Base-by-base conservation (phyloP, 2,797 vertebrate species). In the Anguilla pacifica region DNA sequence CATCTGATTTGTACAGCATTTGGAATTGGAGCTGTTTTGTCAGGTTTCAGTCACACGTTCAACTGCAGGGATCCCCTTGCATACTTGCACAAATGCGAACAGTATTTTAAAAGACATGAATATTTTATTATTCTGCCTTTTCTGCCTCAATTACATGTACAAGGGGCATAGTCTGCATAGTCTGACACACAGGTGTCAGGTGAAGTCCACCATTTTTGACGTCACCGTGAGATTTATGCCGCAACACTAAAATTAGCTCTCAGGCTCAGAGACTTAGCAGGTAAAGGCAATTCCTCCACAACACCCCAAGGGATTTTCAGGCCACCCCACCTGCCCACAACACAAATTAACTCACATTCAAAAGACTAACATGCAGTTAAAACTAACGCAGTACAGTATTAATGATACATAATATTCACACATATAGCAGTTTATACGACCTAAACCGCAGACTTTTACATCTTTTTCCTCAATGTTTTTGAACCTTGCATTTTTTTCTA, bases 401-500 rank as follows among this genome's bases (percentile, higher is more conserved):
- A 46, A 55, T 43, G n/a, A 86, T 25, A 49, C 35, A 2, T 39
- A 51, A 70, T 82, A 88, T 15, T 86, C 22, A 49, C 77, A 74
- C n/a, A n/a, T 85, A 49, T 59, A 49, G 35, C 74, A 55, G 53
- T 4, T 77, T 83, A 87, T 72, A 55, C 53, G 49, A 74, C 85
- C 25, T 85, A n/a, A 49, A 88, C 13, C 83, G 61, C 46, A 85
- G 67, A 74, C 67, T 85, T 87, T 77, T 67, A 83, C 51, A 46
- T 87, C 64, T 64, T 83, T 86, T 86, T 39, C 67, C 46, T 72
- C 49, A 88, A 83, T 90, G 59, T 88, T 79, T 64, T 85, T 86
- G 85, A 70, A 83, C 59, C 55, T 88, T 74, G 46, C 82, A 72
- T 88, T 59, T 88, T 88, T 87, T 88, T 91, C 84, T 89, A 87